Evolutionary conservation across 2,888 invertebrate species (phyloP), one percentile per base, ranked within the genome.

Genomic region (Volucella zonaria): DNA sequence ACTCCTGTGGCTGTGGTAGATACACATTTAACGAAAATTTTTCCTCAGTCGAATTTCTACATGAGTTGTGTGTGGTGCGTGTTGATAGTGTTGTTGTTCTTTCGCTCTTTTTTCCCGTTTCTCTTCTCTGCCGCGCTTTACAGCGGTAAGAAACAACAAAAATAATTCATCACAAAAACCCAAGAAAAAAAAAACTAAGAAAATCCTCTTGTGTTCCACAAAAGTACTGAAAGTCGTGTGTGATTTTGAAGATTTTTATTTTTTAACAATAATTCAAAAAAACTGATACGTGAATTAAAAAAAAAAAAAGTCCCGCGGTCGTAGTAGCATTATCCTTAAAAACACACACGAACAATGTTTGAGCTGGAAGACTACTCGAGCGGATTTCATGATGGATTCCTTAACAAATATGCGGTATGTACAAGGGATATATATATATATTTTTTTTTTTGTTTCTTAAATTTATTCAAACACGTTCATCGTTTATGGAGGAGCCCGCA

Each of bases 361-460:
- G 94, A 95, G 93, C 93, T 95, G 92, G 93, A 94, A 93, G 95
- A 94, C 93, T 95, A 93, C 93, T 93, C 94, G 89, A 92, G 93
- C 91, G 93, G 94, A 93, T 95, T 94, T 93, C 93, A 93, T 93
- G 93, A 94, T 93, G 94, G 94, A 92, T 93, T 93, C 92, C 90
- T 92, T 88, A 93, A 93, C 93, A 94, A 94, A 93, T 94, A 94
- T 93, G 93, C 94, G 93, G 95, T 95, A 93, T 95, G 95, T 94
- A 31, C 31, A 40, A 54, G 40, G 31, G 42, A n/a, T n/a, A n/a
- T n/a, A 23, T 23, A 4, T 23, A 23, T 52, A n/a, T 8, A 43
- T 14, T 47, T 71, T 10, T 45, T 47, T 49, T 47, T 62, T 12
- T 58, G 14, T 61, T 62, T 47, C 45, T 62, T 12, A 11, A 9